Percentiles rank a stretch among this genome's conserved stretches.
phyloP scores from a whole-genome alignment of 2,113 vertebrate species.

The Urocolius indicus region DNA sequence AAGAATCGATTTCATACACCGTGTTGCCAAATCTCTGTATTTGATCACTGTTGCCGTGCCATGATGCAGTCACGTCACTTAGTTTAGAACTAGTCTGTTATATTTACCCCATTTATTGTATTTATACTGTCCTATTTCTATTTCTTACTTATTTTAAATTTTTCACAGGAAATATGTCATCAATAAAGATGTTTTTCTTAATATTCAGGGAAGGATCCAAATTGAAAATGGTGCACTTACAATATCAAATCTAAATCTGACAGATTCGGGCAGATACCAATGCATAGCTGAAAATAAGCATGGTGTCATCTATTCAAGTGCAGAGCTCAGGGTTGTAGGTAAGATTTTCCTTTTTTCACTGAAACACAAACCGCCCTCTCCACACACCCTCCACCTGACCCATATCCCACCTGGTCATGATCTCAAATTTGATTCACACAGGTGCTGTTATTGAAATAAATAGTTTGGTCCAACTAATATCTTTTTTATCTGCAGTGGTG shows the following conservation, averaged over 20 bases:
- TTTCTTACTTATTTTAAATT: conserved; percentile 25
- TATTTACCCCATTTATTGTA: neutral
- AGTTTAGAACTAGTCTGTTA: neutral
- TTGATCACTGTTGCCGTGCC: neutral
- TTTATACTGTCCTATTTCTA: neutral
- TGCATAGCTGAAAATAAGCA: conserved; percentile 98
- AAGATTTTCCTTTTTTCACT: conserved; percentile 67
- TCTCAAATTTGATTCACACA: neutral
- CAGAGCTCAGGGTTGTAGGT: conserved; percentile 93
- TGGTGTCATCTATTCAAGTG: conserved; percentile 88
- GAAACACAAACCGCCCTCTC: neutral
- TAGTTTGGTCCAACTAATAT: neutral
- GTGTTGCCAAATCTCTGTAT: neutral
- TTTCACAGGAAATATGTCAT: conserved; percentile 50
- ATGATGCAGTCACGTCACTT: neutral
- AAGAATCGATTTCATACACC: neutral
- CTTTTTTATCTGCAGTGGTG: neutral
- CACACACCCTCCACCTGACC: neutral
- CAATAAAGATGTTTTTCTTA: conserved; percentile 74
- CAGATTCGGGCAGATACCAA: conserved; percentile 95
- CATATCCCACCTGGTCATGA: fast-evolving
- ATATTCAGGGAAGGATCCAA: conserved; percentile 87
- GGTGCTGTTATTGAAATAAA: neutral
- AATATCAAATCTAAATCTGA: conserved; percentile 87
- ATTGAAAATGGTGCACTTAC: conserved; percentile 93